Evolutionary conservation across 2,113 vertebrate genomes (phyloP), one percentile per base, ranked within the genome.

Genomic region (Himantopus leucocephalus): DNA sequence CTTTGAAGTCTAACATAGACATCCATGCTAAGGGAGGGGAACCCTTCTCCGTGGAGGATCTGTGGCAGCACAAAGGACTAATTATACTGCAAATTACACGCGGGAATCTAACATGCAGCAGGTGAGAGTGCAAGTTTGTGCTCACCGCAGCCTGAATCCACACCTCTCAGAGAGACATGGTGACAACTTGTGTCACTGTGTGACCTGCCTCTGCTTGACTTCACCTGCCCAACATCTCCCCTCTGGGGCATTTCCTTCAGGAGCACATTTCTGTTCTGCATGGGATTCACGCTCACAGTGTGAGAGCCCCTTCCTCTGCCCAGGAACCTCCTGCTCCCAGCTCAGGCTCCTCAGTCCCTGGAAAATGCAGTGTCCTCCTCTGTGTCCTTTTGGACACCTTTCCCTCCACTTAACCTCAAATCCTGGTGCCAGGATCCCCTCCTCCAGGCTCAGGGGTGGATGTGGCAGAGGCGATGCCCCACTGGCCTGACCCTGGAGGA

Each of bases 51-150:
- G 1, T 3, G 26, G 29, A 45, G 55, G 48, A 23, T 52, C 41
- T 39, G 60, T 41, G 48, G 70, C 71, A 82, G 59, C 59, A 62
- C 18, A 0, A 48, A 63, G 73, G 43, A 55, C 16, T 68, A 30
- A 39, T 72, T 27, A 30, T 27, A n/a, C 30, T 53, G 23, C 10
- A 14, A 58, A 63, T 73, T 10, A 17, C 30, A 50, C 3, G 10
- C 0, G 2, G 73, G 35, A 88, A 52, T 13, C 7, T 43, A 5
- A 67, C 0, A 4, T 1, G 5, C 59, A 24, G 24, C 16, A 19
- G 55, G 12, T 41, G 59, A 53, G 64, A 60, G 43, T 29, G 37
- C 23, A 27, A 15, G 14, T 14, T 67, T 35, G 37, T 60, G 34
- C 62, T 60, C 3, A 3, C 52, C 0, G 2, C 29, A 22, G 48